Evolutionary conservation across 2,113 vertebrate species (phyloP).

Genomic region (Athene cunicularia): DNA sequence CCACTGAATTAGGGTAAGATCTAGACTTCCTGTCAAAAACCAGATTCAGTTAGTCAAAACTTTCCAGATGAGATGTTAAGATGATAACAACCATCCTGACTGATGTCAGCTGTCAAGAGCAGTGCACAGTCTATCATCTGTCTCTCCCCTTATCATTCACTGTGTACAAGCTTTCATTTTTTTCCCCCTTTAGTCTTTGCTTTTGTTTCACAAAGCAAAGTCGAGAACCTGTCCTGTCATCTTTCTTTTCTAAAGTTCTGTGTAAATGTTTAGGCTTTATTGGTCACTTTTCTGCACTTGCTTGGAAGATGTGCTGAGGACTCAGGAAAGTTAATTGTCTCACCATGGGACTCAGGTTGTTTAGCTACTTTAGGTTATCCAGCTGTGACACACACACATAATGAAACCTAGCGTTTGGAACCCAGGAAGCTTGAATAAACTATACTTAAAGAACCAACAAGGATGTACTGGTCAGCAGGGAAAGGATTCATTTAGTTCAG

Average conservation of each 20-base stretch:
- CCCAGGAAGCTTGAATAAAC: neutral
- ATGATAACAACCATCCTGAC: neutral
- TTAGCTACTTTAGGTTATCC: neutral
- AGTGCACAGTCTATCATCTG: neutral
- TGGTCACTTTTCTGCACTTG: neutral
- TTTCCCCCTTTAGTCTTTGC: neutral
- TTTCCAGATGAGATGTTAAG: conserved; percentile 16
- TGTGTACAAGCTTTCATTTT: neutral
- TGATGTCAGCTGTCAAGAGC: neutral
- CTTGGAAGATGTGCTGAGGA: neutral
- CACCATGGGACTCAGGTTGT: neutral
- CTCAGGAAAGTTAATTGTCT: neutral
- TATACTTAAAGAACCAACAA: neutral
- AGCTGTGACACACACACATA: neutral
- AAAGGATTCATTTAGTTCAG: neutral
- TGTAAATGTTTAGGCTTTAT: neutral
- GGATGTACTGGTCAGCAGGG: neutral
- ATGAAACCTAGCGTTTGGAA: neutral
- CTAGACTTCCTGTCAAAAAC: conserved; percentile 13
- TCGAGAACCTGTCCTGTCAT: neutral
- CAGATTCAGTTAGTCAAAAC: conserved; percentile 20
- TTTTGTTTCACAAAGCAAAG: neutral
- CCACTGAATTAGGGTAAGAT: neutral
- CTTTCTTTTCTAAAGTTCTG: neutral
- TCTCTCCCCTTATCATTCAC: neutral